Evolutionary conservation across 1,140 invertebrate genomes (phyloP), one percentile per base, ranked within the genome.

Genomic region (Neodiprion fabricii): DNA sequence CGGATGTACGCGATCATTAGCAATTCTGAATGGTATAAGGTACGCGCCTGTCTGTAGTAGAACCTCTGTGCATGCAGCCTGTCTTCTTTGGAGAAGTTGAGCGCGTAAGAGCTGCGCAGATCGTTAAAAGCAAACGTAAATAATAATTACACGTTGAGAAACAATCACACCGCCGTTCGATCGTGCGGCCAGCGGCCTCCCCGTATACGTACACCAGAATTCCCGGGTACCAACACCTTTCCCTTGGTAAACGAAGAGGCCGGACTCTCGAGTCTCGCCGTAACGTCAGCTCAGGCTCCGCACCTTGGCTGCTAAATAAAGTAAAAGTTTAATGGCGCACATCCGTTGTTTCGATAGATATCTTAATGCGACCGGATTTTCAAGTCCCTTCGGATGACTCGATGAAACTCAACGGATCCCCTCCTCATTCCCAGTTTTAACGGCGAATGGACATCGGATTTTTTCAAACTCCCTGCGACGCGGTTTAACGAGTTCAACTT

Each of bases 291-390:
- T 14, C n/a, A 17, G 53, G 53, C 53, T 61, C 53, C 28, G 28
- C 28, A 14, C 53, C n/a, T 17, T 61, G 53, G 53, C 53, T 69
- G 78, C 81, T 86, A 86, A 87, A 87, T 85, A 86, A 85, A 87
- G 81, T 87, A 87, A 85, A 87, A 87, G 82, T 87, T 87, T 87
- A 86, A 87, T 87, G 84, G 84, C 79, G 83, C 83, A 85, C 85
- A 87, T 87, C 85, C 85, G 86, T 87, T 87, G 85, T 86, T 87
- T 84, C 82, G 86, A 87, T 87, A 87, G 84, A 87, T 87, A 87
- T 87, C 86, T 87, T 87, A 87, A 87, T 87, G 85, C 86, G 86
- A 87, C 86, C 85, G 86, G 86, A 87, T 87, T 87, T 87, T 87
- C 85, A 84, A 86, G 85, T 87, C 84, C 78, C 81, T 79, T 79